Percentiles rank a stretch among this genome's conserved stretches.
Conservation (phyloP, 2,113 vertebrate species). For the Tetrax tetrax region DNA sequence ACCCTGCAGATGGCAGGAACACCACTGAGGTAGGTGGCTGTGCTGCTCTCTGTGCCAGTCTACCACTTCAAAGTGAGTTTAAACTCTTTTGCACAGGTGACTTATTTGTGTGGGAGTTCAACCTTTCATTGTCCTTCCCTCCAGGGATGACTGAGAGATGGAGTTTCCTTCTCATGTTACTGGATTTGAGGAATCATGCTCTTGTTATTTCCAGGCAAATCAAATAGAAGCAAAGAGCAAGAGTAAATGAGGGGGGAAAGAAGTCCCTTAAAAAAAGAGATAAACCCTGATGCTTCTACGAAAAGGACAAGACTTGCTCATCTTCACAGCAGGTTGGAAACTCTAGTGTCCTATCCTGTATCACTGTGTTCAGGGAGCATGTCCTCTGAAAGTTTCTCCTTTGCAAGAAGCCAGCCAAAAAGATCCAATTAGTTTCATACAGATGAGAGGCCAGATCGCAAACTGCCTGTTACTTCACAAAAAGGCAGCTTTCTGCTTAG, state of each 20-base stretch:
- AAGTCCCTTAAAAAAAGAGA: not conserved
- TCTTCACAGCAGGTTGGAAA: not conserved
- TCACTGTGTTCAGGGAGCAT: not conserved
- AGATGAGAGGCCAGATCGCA: not conserved
- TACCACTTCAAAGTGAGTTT: not conserved
- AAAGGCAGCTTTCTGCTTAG: not conserved
- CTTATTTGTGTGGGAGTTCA: constrained; percentile 24
- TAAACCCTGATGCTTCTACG: not conserved
- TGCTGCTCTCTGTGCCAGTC: not conserved
- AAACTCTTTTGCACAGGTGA: constrained; percentile 16
- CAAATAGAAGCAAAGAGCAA: not conserved
- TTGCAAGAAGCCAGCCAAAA: not conserved
- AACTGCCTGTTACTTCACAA: not conserved
- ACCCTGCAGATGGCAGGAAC: not conserved
- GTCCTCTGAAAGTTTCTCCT: not conserved
- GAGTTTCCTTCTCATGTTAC: constrained; percentile 24
- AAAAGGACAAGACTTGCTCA: not conserved
- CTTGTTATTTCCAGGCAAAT: not conserved
- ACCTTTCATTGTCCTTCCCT: constrained; percentile 34
- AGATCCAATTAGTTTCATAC: not conserved
- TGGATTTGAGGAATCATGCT: not conserved
- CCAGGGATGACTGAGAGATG: constrained; percentile 19
- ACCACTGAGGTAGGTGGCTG: not conserved
- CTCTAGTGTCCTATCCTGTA: not conserved
- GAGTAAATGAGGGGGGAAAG: not conserved